Conservation (phyloP, 2,797 vertebrate genomes). For the Gymnoscopelus braueri region DNA sequence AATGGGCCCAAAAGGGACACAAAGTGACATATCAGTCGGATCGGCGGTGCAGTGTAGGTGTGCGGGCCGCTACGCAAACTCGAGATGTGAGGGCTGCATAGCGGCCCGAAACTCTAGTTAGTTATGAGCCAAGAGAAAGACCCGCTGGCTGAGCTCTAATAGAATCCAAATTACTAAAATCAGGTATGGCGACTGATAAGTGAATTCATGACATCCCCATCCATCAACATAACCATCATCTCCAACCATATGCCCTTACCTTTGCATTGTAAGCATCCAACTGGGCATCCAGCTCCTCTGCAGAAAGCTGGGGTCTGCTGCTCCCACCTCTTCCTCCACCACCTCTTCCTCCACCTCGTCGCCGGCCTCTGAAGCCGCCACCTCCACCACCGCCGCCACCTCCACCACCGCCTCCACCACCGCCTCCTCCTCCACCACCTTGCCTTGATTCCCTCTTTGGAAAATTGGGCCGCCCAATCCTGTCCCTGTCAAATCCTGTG, state of each 20-base stretch:
- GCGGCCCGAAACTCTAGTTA: too few relatives aligned
- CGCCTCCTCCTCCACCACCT: slow-evolving; percentile 73
- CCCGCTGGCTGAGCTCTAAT: too few relatives aligned
- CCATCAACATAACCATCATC: background rate
- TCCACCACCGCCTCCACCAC: slow-evolving; percentile 45
- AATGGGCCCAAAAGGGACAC: too few relatives aligned
- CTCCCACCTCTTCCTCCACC: slow-evolving; percentile 72
- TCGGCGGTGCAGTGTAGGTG: too few relatives aligned
- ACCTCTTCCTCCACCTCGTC: slow-evolving; percentile 40
- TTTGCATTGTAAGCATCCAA: slow-evolving; percentile 94
- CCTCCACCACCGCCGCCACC: slow-evolving; percentile 63
- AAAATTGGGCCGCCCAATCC: slow-evolving; percentile 78
- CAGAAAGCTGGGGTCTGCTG: slow-evolving; percentile 89
- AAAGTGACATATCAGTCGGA: too few relatives aligned
- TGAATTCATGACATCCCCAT: too few relatives aligned
- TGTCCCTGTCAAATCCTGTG: slow-evolving; percentile 87
- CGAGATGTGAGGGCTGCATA: too few relatives aligned
- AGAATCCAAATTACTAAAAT: too few relatives aligned
- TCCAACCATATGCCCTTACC: slow-evolving; percentile 62
- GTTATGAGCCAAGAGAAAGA: too few relatives aligned
- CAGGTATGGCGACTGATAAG: too few relatives aligned
- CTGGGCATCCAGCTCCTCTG: slow-evolving; percentile 94
- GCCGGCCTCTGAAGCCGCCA: slow-evolving; percentile 64
- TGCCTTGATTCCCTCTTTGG: slow-evolving; percentile 60
- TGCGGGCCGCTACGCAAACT: too few relatives aligned